Percentiles rank a stretch among this genome's conserved stretches.
phyloP scores from a whole-genome alignment of 2,797 vertebrate genomes.

The Bradypodion pumilum region DNA sequence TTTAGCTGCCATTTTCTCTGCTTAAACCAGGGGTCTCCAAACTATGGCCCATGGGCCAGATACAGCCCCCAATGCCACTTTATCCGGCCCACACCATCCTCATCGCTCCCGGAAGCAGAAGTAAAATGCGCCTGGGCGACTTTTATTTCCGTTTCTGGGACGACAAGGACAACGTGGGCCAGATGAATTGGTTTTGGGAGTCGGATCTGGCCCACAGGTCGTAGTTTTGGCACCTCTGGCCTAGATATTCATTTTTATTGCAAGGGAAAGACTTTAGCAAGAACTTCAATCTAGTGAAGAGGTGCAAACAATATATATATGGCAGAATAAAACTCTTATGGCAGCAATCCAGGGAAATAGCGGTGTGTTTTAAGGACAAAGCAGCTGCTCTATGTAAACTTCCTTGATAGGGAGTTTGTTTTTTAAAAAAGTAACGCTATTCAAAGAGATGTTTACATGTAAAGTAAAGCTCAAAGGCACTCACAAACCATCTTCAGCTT shows the following conservation, averaged over 20 bases:
- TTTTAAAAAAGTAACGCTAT: constrained; percentile 4
- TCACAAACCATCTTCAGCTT: constrained; percentile 40
- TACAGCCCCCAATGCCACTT: too few relatives aligned
- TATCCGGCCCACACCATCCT: too few relatives aligned
- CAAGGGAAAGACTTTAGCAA: constrained; percentile 8
- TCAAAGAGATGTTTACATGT: constrained; percentile 18
- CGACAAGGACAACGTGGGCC: too few relatives aligned
- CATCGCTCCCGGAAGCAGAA: too few relatives aligned
- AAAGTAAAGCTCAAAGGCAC: constrained; percentile 35
- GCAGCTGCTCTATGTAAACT: constrained; percentile 46
- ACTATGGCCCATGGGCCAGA: too few relatives aligned
- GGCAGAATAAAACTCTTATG: accelerated
- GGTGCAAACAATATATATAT: constrained; percentile 2
- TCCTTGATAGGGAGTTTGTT: constrained; percentile 20
- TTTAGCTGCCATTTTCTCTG: too few relatives aligned
- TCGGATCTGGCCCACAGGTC: too few relatives aligned
- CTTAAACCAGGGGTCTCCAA: too few relatives aligned
- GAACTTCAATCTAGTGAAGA: neutral
- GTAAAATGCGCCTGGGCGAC: too few relatives aligned
- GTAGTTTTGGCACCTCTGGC: too few relatives aligned
- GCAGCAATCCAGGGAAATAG: neutral
- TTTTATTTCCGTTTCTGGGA: too few relatives aligned
- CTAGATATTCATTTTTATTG: constrained; percentile 37
- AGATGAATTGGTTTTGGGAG: too few relatives aligned
- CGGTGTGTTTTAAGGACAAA: constrained; percentile 42